Evolutionary conservation across 1,140 invertebrate genomes (phyloP).

Genomic region (Drosophila mauritiana): DNA sequence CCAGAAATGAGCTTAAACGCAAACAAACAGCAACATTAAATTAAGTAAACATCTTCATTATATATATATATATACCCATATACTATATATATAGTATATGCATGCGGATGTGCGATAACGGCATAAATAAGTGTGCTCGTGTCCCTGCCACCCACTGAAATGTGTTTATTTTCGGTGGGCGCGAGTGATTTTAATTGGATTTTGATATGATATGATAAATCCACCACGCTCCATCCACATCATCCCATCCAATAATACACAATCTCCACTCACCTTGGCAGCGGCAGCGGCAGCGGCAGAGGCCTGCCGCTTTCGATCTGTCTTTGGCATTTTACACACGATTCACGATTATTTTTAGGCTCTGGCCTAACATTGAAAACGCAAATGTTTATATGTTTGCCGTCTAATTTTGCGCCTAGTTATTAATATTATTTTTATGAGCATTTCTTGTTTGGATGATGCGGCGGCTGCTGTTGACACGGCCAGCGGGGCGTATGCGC

Average conservation of each 20-base stretch:
- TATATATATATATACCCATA: slow-evolving; percentile 15
- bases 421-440: slow-evolving; percentile 58
- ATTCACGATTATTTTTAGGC: slow-evolving; percentile 66
- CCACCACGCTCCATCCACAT: slow-evolving; percentile 8
- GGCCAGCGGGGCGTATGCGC: slow-evolving; percentile 56
- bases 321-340: slow-evolving; percentile 63
- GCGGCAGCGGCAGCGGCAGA: too few species aligned
- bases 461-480: slow-evolving; percentile 35
- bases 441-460: slow-evolving; percentile 41
- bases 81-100: not conserved
- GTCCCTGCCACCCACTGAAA: slow-evolving; percentile 32
- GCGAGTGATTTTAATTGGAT: slow-evolving; percentile 79
- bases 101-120: slow-evolving; percentile 38
- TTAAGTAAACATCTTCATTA: slow-evolving; percentile 25
- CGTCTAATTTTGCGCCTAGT: slow-evolving; percentile 66
- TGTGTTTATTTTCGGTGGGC: slow-evolving; percentile 63
- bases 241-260: not conserved
- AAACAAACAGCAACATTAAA: slow-evolving; percentile 47
- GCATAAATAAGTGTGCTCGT: slow-evolving; percentile 8
- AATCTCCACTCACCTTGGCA: slow-evolving; percentile 49
- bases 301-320: slow-evolving; percentile 55
- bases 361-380: slow-evolving; percentile 75
- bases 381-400: slow-evolving; percentile 54
- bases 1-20: slow-evolving; percentile 18
- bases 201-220: slow-evolving; percentile 66